phyloP scores from a whole-genome alignment of 92 coral and sea anemone genomes.

The Porites rus region DNA sequence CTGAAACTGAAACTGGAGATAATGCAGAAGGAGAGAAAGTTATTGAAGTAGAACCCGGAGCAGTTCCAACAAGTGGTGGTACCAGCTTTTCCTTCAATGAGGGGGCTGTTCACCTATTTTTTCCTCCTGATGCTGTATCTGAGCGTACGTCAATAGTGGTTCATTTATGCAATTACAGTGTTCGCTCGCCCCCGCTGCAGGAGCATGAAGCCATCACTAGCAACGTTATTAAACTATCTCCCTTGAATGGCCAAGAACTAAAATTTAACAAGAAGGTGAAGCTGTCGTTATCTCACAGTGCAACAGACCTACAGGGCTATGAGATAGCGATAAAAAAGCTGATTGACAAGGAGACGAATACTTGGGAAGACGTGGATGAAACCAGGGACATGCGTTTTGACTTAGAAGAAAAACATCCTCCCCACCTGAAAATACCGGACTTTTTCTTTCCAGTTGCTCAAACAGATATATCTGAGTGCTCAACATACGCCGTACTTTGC shows the following conservation, averaged over 20 bases:
- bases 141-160: constrained; percentile 39
- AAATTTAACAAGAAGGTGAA: constrained; percentile 16
- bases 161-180: neutral
- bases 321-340: constrained; percentile 20
- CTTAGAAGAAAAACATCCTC: too few species aligned
- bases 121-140: constrained; percentile 63
- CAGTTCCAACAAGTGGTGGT: constrained; percentile 13
- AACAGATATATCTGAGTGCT: too few species aligned
- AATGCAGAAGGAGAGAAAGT: too few species aligned
- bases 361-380: constrained; percentile 10
- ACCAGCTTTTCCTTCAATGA: constrained; percentile 27
- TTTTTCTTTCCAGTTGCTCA: too few species aligned
- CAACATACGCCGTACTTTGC: too few species aligned
- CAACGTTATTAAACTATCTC: constrained; percentile 52
- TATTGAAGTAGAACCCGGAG: neutral
- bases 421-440: too few species aligned
- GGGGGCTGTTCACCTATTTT: constrained; percentile 35
- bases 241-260: constrained; percentile 2
- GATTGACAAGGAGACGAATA: constrained; percentile 4
- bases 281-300: constrained; percentile 16
- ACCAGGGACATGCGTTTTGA: neutral
- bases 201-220: constrained; percentile 59
- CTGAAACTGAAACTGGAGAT: too few species aligned
- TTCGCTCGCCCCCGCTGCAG: constrained; percentile 29
- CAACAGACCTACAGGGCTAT: constrained; percentile 23